These are phyloP conservation scores for Agriotes lineatus DNA, from an alignment of 2,888 invertebrate genomes.

Conservation along the genomic window DNA sequence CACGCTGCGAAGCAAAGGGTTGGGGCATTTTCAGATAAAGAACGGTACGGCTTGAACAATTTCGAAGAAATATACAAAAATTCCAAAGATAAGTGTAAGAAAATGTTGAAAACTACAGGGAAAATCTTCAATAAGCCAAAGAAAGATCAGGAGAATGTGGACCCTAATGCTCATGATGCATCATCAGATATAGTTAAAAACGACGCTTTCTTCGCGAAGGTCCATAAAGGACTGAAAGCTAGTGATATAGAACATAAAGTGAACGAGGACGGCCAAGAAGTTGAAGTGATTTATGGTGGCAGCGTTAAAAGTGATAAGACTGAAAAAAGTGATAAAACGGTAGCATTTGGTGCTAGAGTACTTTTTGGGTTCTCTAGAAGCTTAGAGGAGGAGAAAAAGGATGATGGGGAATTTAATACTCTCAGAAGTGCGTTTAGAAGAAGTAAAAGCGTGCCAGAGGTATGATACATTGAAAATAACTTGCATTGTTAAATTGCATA, in stretches of 20 bases:
- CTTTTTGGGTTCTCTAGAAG: constrained; percentile 30
- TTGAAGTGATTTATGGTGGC: constrained; percentile 28
- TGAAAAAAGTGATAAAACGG: constrained; percentile 35
- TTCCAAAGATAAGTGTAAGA: constrained; percentile 63
- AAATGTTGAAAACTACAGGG: constrained; percentile 60
- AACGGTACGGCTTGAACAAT: constrained; percentile 58
- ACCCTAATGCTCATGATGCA: constrained; percentile 43
- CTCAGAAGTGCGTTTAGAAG: constrained; percentile 59
- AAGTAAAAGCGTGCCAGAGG: constrained; percentile 56
- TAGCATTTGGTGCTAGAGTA: constrained; percentile 24
- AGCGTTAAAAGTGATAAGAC: constrained; percentile 41
- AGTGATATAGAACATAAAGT: constrained; percentile 60
- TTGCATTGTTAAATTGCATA: too few species aligned
- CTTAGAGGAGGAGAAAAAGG: constrained; percentile 46
- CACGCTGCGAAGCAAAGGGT: constrained; percentile 63
- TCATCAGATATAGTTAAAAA: constrained; percentile 55
- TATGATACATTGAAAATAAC: constrained; percentile 45
- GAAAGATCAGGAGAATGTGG: constrained; percentile 47
- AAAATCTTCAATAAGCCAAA: constrained; percentile 59
- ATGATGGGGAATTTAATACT: constrained; percentile 58
- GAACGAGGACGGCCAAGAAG: constrained; percentile 45
- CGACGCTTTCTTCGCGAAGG: constrained; percentile 57
- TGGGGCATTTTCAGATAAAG: constrained; percentile 60
- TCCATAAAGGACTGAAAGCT: constrained; percentile 49
- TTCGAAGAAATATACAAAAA: constrained; percentile 64